A percentile compares a stretch with the other conserved stretches of the same genome.
phyloP scores from a whole-genome alignment of 2,888 invertebrate genomes.

The Rosalia funebris region DNA sequence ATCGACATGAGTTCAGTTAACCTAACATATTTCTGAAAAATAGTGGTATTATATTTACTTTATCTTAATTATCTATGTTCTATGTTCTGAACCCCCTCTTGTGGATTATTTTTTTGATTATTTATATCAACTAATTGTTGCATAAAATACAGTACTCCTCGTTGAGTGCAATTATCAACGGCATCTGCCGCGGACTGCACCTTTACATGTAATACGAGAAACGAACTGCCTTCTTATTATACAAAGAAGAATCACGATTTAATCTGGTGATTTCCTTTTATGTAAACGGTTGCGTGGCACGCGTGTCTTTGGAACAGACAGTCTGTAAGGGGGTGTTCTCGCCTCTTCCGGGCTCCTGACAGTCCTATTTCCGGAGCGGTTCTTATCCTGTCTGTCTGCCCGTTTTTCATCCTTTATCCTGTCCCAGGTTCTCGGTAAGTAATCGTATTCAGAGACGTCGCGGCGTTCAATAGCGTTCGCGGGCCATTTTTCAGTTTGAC shows the following conservation, averaged over 20 bases:
- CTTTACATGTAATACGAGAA: slow-evolving; percentile 33
- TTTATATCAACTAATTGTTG: too few species aligned
- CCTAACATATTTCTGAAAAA: too few species aligned
- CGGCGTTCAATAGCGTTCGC: neutral
- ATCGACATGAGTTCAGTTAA: too few species aligned
- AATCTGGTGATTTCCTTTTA: slow-evolving; percentile 49
- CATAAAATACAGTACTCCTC: too few species aligned
- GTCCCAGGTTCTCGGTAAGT: slow-evolving; percentile 17
- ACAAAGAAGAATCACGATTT: slow-evolving; percentile 40
- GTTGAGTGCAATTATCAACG: too few species aligned
- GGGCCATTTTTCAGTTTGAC: slow-evolving; percentile 20
- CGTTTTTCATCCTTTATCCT: slow-evolving; percentile 36
- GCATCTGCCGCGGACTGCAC: slow-evolving; percentile 40
- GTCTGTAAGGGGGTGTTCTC: slow-evolving; percentile 50
- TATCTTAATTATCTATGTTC: too few species aligned
- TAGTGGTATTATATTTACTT: too few species aligned
- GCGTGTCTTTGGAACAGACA: slow-evolving; percentile 52
- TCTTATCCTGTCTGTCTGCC: slow-evolving; percentile 53
- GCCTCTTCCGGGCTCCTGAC: slow-evolving; percentile 58
- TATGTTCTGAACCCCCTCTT: too few species aligned
- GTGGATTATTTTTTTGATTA: too few species aligned
- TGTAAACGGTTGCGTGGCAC: slow-evolving; percentile 51
- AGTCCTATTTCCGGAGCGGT: slow-evolving; percentile 57
- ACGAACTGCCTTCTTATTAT: slow-evolving; percentile 36
- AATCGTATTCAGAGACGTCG: slow-evolving; percentile 8